A percentile compares a stretch with the other conserved stretches of the same genome.
Evolutionary conservation across 1,140 invertebrate species (phyloP).

Genomic region (Acromyrmex echinatior): DNA sequence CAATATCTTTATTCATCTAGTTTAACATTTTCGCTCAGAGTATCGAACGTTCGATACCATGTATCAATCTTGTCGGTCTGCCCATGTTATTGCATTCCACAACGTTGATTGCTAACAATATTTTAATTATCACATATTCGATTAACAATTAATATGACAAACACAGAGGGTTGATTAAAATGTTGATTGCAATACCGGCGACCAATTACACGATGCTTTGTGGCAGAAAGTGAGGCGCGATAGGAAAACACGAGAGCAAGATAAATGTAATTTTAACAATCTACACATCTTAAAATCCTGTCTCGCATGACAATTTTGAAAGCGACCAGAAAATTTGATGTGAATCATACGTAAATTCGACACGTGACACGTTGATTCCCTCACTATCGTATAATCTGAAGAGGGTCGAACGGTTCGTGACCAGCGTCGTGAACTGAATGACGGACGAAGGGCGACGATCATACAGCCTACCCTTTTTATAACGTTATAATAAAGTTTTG

Average conservation of each 20-base stretch:
- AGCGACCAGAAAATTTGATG: slow-evolving; percentile 43
- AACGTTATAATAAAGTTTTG: slow-evolving; percentile 70
- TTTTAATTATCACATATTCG: slow-evolving; percentile 57
- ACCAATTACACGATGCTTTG: slow-evolving; percentile 39
- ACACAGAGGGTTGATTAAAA: slow-evolving; percentile 46
- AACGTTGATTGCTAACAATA: slow-evolving; percentile 46
- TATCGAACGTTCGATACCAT: slow-evolving; percentile 21
- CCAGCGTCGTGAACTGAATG: slow-evolving; percentile 54
- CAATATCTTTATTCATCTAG: neutral
- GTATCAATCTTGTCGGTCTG: neutral
- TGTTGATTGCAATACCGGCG: slow-evolving; percentile 50
- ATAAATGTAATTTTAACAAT: slow-evolving; percentile 47
- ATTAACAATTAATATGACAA: slow-evolving; percentile 56
- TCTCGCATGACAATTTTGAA: slow-evolving; percentile 39
- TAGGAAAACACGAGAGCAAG: slow-evolving; percentile 19
- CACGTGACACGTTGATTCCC: slow-evolving; percentile 61
- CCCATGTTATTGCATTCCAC: neutral
- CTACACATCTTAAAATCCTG: slow-evolving; percentile 22
- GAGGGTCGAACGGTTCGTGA: slow-evolving; percentile 63
- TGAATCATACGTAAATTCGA: slow-evolving; percentile 63
- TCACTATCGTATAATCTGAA: slow-evolving; percentile 37
- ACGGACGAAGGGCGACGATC: slow-evolving; percentile 54
- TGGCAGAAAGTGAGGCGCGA: neutral
- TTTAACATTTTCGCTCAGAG: slow-evolving; percentile 1
- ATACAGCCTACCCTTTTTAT: slow-evolving; percentile 68